Evolutionary conservation across 2,113 vertebrate genomes (phyloP), one percentile per base, ranked within the genome.

Genomic region (Tenebrosternarchus preto): DNA sequence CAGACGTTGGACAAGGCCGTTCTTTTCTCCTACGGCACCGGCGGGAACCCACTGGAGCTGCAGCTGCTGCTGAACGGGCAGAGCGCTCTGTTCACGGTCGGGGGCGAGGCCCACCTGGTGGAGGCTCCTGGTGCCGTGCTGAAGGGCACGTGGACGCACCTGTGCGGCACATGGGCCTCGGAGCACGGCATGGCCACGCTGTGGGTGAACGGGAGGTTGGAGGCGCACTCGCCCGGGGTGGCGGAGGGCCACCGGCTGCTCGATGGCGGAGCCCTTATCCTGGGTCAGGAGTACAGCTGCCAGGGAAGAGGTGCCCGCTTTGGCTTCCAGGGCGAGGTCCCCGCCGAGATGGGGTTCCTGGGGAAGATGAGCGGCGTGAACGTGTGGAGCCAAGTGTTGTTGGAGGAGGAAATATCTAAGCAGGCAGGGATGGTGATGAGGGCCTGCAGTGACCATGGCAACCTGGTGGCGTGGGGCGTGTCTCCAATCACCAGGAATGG

Each of bases 291-390:
- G 78, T 61, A 61, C 12, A 46, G 55, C 12, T 22, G 66, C 0
- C 61, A 69, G 12, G 55, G 92, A 20, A 92, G 94, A 85, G 93
- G 94, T 2, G n/a, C 76, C 12, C 86, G 86, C 67, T 39, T 93
- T 1, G 93, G 95, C 4, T 89, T 91, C 19, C 89, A 92, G 2
- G 88, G 3, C 29, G 92, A 93, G 1, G 96, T 96, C n/a, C 90
- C 98, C 0, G 90, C 94, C 12, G 89, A 93, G 1, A 85, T 95
- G 71, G 94, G 95, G 7, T 99, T 98, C 78, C 91, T 93, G 0
- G 98, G 98, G 60, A 96, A 94, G 87, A 91, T 99, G 90, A 97
- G 95, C 0, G 97, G 94, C 39, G 96, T 99, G 74, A 99, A 99
- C 85, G 80, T 96, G 88, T 99, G 98, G 98, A 93, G 97, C 87